phyloP scores from a whole-genome alignment of 2,797 vertebrate species.

The Myotis planiceps region DNA sequence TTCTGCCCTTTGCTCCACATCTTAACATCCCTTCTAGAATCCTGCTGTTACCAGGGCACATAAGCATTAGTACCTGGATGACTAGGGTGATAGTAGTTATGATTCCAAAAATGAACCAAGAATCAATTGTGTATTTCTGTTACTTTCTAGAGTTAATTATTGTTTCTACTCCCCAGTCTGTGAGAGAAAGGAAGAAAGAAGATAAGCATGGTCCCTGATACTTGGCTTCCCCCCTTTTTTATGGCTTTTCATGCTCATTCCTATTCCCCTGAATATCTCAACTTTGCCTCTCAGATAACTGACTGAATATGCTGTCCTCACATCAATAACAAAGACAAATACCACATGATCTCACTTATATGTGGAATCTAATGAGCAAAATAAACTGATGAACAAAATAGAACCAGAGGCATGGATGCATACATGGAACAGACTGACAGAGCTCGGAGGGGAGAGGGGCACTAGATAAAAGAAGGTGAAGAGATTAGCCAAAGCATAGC shows the following conservation, averaged over 20 bases:
- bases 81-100: neutral
- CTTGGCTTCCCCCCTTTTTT: neutral
- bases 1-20: neutral
- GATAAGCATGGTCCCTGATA: neutral
- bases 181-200: neutral
- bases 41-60: neutral
- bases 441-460: neutral
- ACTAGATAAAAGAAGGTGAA: neutral
- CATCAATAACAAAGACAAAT: neutral
- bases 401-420: neutral
- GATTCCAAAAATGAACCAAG: neutral
- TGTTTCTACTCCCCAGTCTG: neutral
- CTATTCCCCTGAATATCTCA: neutral
- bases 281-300: neutral
- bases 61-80: neutral
- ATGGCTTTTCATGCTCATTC: neutral
- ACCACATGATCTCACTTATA: neutral
- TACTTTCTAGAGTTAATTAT: neutral
- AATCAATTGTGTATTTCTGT: neutral
- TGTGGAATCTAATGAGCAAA: neutral
- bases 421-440: neutral
- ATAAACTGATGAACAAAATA: neutral
- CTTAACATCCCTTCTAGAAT: neutral
- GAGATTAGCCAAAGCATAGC: neutral
- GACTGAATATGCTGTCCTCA: neutral